Conservation (phyloP, 2,888 invertebrate genomes). For the Mimas tiliae region DNA sequence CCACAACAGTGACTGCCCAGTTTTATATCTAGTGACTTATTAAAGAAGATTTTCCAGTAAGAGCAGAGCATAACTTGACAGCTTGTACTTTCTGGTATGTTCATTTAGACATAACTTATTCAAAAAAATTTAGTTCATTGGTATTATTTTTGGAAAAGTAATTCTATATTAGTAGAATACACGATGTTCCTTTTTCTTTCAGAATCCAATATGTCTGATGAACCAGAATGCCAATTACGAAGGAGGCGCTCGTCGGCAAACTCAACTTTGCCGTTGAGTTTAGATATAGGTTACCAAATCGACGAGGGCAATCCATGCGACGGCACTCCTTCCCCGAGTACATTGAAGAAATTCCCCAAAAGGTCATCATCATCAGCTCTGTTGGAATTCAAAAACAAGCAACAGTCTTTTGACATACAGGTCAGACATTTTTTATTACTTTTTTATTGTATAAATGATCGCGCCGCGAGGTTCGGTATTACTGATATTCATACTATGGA, state of each 20-base stretch:
- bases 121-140: no score
- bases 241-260: conserved; percentile 69
- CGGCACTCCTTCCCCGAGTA: conserved; percentile 75
- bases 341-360: conserved; percentile 60
- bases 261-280: conserved; percentile 64
- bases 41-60: conserved; percentile 24
- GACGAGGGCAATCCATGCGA: conserved; percentile 66
- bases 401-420: conserved; percentile 80
- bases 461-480: no score
- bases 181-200: conserved; percentile 11
- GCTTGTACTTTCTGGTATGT: conserved; percentile 28
- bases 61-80: conserved; percentile 25
- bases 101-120: conserved; percentile 24
- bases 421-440: conserved; percentile 42
- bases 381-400: conserved; percentile 76
- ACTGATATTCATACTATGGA: no score
- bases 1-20: conserved; percentile 48
- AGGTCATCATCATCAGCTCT: conserved; percentile 61
- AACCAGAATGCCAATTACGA: conserved; percentile 67
- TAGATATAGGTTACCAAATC: conserved; percentile 69
- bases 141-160: neutral
- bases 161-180: no score
- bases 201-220: conserved; percentile 44
- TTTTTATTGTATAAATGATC: no score
- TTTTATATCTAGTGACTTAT: conserved; percentile 20